Evolutionary conservation across 2,888 invertebrate genomes (phyloP).

Genomic region (Eupsilia transversa): DNA sequence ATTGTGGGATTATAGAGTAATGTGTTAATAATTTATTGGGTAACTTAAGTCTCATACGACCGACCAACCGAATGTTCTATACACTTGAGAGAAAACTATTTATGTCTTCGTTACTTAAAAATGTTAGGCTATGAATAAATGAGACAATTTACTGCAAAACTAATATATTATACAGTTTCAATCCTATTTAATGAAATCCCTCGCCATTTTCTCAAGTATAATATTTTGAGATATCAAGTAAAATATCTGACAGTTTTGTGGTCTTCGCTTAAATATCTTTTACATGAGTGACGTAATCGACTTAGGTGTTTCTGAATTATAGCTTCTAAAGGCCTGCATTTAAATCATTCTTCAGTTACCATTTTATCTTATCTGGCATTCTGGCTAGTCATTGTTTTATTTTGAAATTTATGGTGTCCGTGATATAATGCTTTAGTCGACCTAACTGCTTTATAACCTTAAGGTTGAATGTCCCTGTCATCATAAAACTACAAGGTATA

Average conservation of each 20-base stretch:
- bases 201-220: neutral
- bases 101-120: neutral
- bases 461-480: too few relatives aligned
- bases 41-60: neutral
- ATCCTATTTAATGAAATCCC: neutral
- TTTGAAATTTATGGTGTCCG: neutral
- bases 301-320: neutral
- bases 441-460: too few relatives aligned
- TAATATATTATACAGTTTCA: neutral
- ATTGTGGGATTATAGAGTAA: slow-evolving; percentile 12
- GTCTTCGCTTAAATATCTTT: neutral
- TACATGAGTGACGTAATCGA: neutral
- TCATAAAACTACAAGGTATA: too few relatives aligned
- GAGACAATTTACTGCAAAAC: neutral
- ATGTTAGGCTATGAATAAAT: neutral
- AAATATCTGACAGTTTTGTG: neutral
- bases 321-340: neutral
- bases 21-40: neutral
- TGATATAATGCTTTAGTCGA: too few relatives aligned
- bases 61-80: neutral
- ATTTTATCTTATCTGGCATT: neutral
- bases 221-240: neutral
- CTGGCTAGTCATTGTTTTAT: neutral
- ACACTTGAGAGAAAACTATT: neutral
- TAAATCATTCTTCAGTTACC: neutral